phyloP scores from a whole-genome alignment of 2,888 invertebrate genomes.

The Thereva unica region DNA sequence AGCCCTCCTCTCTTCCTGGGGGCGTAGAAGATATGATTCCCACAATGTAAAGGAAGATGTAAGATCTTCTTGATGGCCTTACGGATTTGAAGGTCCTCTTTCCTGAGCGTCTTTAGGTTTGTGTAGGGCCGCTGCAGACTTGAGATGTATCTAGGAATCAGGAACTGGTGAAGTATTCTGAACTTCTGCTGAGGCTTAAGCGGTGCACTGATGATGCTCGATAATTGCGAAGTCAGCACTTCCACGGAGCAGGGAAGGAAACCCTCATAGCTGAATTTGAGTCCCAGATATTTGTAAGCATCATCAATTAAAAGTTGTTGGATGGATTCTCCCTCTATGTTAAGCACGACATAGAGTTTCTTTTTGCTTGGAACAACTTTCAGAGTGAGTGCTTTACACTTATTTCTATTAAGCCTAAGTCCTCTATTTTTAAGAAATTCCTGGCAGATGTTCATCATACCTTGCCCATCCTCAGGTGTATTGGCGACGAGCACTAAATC shows the following conservation, averaged over 20 bases:
- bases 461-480: background rate
- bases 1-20: background rate
- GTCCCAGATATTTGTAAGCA: background rate
- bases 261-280: background rate
- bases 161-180: background rate
- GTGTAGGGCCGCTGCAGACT: too few species aligned
- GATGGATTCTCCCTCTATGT: background rate
- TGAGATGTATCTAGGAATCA: slow-evolving; percentile 3
- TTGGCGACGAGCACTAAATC: background rate
- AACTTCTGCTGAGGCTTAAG: slow-evolving; percentile 17
- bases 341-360: too few species aligned
- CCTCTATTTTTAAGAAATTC: background rate
- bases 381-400: background rate
- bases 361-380: background rate
- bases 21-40: background rate
- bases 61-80: background rate
- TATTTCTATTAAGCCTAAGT: background rate
- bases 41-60: background rate
- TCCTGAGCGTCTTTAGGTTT: background rate
- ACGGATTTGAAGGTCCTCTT: background rate
- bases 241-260: background rate
- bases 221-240: background rate
- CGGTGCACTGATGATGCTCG: background rate
- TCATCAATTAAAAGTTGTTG: background rate
- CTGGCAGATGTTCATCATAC: background rate